phyloP scores from a whole-genome alignment of 2,888 invertebrate genomes.

The Philaethria dido region DNA sequence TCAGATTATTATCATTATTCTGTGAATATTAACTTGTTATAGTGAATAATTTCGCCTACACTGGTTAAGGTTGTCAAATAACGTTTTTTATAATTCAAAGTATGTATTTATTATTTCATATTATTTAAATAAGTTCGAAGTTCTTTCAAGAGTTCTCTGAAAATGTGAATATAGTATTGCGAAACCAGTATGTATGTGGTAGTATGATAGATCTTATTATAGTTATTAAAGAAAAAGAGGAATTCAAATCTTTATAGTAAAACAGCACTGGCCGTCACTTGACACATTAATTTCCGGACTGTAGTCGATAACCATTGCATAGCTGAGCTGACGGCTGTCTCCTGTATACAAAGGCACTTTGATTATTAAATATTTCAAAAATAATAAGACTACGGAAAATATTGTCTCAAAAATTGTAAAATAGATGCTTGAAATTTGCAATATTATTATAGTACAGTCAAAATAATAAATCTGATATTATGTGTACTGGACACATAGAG shows the following conservation, averaged over 20 bases:
- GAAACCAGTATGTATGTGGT: background rate
- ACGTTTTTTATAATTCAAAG: no score
- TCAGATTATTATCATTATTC: background rate
- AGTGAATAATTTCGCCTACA: background rate
- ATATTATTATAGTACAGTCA: no score
- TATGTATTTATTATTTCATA: no score
- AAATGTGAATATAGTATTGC: background rate
- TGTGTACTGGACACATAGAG: no score
- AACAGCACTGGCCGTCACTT: constrained; percentile 29
- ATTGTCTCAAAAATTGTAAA: no score
- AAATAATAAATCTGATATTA: no score
- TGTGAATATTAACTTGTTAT: background rate
- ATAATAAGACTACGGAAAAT: background rate
- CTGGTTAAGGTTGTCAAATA: background rate
- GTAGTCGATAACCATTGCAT: constrained; percentile 52
- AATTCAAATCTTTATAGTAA: background rate
- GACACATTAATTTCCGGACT: constrained; percentile 53
- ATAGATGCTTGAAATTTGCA: no score
- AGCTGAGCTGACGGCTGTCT: constrained; percentile 29
- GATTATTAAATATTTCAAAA: background rate
- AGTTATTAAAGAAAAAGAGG: background rate
- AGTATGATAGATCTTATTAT: background rate
- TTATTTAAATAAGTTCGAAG: no score
- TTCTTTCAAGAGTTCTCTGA: no score
- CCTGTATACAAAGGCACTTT: background rate